phyloP scores from a whole-genome alignment of 2,113 vertebrate species.

The Lichenostomus cassidix region DNA sequence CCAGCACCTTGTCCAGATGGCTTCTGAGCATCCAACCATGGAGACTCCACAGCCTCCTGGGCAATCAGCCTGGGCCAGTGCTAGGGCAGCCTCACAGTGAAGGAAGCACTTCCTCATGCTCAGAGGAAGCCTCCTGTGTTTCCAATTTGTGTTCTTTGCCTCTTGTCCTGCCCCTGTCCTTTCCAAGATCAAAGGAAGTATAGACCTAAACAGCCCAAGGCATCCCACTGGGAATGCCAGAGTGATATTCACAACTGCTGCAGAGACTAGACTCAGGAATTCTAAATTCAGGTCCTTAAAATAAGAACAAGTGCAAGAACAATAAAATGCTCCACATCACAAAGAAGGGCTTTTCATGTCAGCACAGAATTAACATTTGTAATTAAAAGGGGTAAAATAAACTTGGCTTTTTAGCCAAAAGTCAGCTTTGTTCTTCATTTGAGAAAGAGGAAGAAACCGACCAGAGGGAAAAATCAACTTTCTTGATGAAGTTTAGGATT shows the following conservation, averaged over 20 bases:
- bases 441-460: not conserved
- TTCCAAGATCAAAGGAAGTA: not conserved
- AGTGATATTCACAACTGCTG: not conserved
- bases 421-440: not conserved
- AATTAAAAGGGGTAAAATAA: not conserved
- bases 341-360: not conserved
- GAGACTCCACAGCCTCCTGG: not conserved
- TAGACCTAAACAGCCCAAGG: not conserved
- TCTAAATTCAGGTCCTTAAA: not conserved
- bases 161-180: not conserved
- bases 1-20: not conserved
- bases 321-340: not conserved
- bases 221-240: not conserved
- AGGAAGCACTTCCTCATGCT: not conserved
- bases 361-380: not conserved
- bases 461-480: not conserved
- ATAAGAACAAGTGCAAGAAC: not conserved
- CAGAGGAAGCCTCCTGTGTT: not conserved
- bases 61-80: not conserved
- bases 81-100: not conserved
- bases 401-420: not conserved
- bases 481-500: not conserved
- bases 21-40: not conserved
- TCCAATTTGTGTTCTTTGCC: not conserved
- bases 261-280: not conserved